Percentiles rank a stretch among this genome's conserved stretches.
phyloP scores from a whole-genome alignment of 2,888 invertebrate species.

The Abscondita cerata region DNA sequence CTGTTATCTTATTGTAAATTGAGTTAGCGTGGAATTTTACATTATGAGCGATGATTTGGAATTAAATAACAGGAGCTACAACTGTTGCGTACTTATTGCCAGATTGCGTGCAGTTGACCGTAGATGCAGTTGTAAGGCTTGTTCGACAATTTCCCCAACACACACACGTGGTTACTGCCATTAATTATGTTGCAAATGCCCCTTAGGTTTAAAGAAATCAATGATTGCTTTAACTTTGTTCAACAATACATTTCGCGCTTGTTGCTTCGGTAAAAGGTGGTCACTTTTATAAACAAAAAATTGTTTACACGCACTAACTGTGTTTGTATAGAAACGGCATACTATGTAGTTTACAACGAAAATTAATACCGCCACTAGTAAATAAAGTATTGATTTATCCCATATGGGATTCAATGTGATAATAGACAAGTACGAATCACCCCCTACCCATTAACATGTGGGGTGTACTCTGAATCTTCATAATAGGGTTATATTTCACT shows the following conservation, averaged over 20 bases:
- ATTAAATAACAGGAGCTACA: conserved; percentile 7
- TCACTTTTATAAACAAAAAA: neutral
- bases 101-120: conserved; percentile 10
- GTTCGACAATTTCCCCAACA: neutral
- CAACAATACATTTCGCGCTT: neutral
- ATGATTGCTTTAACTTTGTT: conserved; percentile 4
- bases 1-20: conserved; percentile 9
- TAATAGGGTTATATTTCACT: conserved; percentile 41
- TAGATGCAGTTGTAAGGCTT: conserved; percentile 10
- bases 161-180: neutral
- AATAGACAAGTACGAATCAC: conserved; percentile 42
- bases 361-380: conserved; percentile 22
- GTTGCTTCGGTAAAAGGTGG: neutral
- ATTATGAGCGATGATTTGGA: conserved; percentile 1
- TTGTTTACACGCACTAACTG: conserved; percentile 15
- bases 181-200: conserved; percentile 8
- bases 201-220: conserved; percentile 12
- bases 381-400: conserved; percentile 43
- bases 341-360: conserved; percentile 13
- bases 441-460: conserved; percentile 37
- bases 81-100: conserved; percentile 11
- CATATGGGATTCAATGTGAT: conserved; percentile 42
- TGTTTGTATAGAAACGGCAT: conserved; percentile 12
- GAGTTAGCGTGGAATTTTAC: conserved; percentile 7
- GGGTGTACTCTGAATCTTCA: conserved; percentile 33